Conservation (phyloP, 1,140 invertebrate genomes). For the Choristoneura fumiferana region DNA sequence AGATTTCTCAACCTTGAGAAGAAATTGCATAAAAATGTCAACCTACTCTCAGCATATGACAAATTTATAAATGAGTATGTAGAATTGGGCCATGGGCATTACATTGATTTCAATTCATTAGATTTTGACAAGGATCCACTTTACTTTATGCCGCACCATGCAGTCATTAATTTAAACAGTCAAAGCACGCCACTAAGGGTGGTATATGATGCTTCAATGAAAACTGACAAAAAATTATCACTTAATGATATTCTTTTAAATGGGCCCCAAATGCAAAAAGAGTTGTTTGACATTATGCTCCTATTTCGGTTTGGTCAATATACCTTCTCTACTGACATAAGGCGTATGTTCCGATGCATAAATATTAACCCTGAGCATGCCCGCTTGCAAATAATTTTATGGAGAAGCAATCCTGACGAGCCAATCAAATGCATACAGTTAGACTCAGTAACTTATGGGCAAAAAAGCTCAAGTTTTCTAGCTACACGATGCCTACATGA, state of each 20-base stretch:
- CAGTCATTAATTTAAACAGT: conserved; percentile 19
- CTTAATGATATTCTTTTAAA: conserved; percentile 12
- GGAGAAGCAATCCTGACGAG: conserved; percentile 2
- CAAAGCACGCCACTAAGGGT: neutral
- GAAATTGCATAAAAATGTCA: conserved; percentile 22
- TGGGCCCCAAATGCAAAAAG: conserved; percentile 1
- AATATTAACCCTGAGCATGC: conserved; percentile 8
- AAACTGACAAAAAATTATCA: conserved; percentile 5
- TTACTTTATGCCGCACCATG: conserved; percentile 21
- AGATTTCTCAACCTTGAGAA: conserved; percentile 25
- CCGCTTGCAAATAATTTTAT: conserved; percentile 14
- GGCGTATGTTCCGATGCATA: conserved; percentile 4
- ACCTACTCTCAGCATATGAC: conserved; percentile 9
- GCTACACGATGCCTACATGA: conserved; percentile 10
- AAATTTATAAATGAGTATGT: conserved; percentile 25
- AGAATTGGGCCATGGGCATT: conserved; percentile 20
- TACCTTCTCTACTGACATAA: conserved; percentile 2
- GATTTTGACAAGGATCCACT: conserved; percentile 19
- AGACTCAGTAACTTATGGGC: conserved; percentile 7
- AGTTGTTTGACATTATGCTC: conserved; percentile 11
- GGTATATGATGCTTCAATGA: conserved; percentile 13
- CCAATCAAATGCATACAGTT: conserved; percentile 3
- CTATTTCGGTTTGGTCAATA: conserved; percentile 3
- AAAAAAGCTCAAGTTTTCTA: too few species aligned
- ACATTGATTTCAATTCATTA: conserved; percentile 19